Conservation (phyloP, 2,113 vertebrate species). For the Vulpes vulpes region DNA sequence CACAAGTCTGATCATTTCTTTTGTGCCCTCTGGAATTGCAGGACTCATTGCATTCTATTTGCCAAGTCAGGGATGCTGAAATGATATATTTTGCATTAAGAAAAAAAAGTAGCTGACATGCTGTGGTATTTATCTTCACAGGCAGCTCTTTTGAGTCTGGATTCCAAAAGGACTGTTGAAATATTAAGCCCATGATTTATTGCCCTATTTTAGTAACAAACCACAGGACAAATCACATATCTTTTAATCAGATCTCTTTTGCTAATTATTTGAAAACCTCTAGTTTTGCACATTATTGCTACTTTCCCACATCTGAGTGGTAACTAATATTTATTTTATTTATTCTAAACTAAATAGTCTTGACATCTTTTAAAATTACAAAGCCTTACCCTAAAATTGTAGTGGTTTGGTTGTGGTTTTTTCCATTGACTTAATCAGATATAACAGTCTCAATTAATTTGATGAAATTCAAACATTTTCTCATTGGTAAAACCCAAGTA, state of each 20-base stretch:
- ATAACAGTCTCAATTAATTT: not conserved
- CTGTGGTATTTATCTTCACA: constrained; percentile 21
- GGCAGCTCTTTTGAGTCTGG: not conserved
- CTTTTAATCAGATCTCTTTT: not conserved
- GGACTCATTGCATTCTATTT: not conserved
- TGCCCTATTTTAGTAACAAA: constrained; percentile 11
- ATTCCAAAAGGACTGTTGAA: constrained; percentile 18
- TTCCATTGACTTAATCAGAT: not conserved
- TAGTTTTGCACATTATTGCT: not conserved
- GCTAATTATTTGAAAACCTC: constrained; percentile 30
- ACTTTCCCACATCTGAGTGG: not conserved
- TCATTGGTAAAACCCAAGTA: not conserved
- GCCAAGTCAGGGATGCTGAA: constrained; percentile 1
- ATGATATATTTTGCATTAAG: constrained; percentile 43
- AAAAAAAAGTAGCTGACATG: not conserved
- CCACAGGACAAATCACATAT: not conserved
- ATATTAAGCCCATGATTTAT: constrained; percentile 5
- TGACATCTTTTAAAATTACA: not conserved
- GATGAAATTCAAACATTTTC: constrained; percentile 6
- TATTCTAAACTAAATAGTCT: not conserved
- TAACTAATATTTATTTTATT: constrained; percentile 26
- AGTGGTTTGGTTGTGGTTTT: not conserved
- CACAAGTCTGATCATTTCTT: constrained; percentile 5
- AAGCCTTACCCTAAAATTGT: not conserved
- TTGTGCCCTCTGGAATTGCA: constrained; percentile 34